Evolutionary conservation across 2,797 vertebrate species (phyloP).

Genomic region (Sebastolobus altivelis): DNA sequence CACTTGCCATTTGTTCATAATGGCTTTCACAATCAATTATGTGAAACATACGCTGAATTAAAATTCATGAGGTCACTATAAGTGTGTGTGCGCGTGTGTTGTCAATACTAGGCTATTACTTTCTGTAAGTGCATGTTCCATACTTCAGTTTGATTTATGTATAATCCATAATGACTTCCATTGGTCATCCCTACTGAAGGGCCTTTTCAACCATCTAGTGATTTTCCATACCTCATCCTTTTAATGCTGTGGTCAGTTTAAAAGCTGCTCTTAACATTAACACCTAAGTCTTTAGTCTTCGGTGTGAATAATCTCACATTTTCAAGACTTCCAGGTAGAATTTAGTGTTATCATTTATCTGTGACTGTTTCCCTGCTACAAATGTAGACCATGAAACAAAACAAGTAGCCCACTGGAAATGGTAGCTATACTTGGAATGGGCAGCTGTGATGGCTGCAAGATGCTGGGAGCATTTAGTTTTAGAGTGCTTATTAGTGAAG

Average conservation of each 20-base stretch:
- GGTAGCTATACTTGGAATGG: neutral
- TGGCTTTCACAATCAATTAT: slow-evolving; percentile 42
- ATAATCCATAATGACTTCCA: slow-evolving; percentile 5
- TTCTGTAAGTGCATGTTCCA: slow-evolving; percentile 12
- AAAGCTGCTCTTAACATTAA: neutral
- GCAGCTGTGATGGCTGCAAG: neutral
- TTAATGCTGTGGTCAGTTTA: neutral
- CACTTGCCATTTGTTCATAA: slow-evolving; percentile 32
- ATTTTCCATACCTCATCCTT: neutral
- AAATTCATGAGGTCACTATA: slow-evolving; percentile 31
- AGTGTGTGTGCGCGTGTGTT: slow-evolving; percentile 3
- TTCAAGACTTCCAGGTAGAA: neutral
- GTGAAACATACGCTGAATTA: slow-evolving; percentile 44
- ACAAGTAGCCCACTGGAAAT: neutral
- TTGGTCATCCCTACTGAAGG: neutral
- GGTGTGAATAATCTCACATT: neutral
- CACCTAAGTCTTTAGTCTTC: neutral
- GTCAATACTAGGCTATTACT: neutral
- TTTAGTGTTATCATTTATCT: neutral
- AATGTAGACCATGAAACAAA: neutral
- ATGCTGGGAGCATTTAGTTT: slow-evolving; percentile 16
- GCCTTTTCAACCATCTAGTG: slow-evolving; percentile 13
- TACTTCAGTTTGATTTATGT: slow-evolving; percentile 35
- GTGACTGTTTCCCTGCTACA: neutral
- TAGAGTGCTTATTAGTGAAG: slow-evolving; percentile 35